Percentiles rank a stretch among this genome's conserved stretches.
These are phyloP conservation scores for Hemithea aestivaria DNA, from an alignment of 2,888 invertebrate species.

Conservation along the genomic window DNA sequence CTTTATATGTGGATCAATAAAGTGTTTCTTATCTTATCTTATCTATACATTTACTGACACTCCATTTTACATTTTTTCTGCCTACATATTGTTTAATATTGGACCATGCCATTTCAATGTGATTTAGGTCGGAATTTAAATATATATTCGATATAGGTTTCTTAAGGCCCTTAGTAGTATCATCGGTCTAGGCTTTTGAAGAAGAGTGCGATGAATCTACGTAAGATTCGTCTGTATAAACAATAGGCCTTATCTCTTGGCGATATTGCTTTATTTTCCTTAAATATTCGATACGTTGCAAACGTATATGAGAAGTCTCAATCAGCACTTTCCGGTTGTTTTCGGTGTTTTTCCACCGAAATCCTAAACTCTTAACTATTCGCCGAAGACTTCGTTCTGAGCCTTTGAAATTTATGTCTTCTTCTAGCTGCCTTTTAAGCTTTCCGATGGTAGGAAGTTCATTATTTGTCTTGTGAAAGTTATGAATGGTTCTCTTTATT, in stretches of 20 bases:
- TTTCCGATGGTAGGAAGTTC: slow-evolving; percentile 30
- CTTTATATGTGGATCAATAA: too few relatives aligned
- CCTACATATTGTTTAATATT: too few relatives aligned
- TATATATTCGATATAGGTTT: slow-evolving; percentile 13
- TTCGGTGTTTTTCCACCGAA: slow-evolving; percentile 23
- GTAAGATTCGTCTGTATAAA: slow-evolving; percentile 19
- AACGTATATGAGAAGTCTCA: slow-evolving; percentile 18
- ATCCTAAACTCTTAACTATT: slow-evolving; percentile 22
- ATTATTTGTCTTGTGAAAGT: slow-evolving; percentile 33
- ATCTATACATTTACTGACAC: too few relatives aligned
- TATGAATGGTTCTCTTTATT: slow-evolving; percentile 36
- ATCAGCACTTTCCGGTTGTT: slow-evolving; percentile 23
- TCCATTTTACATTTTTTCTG: too few relatives aligned
- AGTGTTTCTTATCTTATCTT: too few relatives aligned
- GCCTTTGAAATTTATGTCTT: slow-evolving; percentile 28
- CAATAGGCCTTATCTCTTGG: slow-evolving; percentile 12
- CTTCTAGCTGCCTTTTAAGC: slow-evolving; percentile 13
- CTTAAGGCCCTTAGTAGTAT: not conserved
- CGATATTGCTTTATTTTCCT: slow-evolving; percentile 17
- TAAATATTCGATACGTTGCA: slow-evolving; percentile 19
- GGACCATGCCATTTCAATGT: too few relatives aligned
- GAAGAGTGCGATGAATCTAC: not conserved
- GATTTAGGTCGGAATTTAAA: too few relatives aligned
- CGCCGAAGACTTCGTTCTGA: slow-evolving; percentile 19
- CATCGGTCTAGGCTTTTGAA: not conserved